These are phyloP conservation scores for Pomatostomus ruficeps DNA, from an alignment of 2,113 vertebrate species.

Conservation along the genomic window DNA sequence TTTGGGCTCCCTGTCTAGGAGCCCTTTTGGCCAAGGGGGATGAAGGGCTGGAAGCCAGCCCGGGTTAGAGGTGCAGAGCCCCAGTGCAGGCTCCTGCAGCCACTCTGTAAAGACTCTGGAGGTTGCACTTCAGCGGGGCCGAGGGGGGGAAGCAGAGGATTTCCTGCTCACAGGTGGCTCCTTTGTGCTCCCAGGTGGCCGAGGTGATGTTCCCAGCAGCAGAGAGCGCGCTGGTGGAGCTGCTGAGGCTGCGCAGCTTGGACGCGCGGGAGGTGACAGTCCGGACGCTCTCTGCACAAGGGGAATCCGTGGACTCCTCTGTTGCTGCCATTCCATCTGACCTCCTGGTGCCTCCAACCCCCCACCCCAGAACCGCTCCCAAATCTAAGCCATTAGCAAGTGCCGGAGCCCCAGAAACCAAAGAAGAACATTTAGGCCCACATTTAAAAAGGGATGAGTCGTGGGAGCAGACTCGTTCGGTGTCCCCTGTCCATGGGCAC, in stretches of 20 bases:
- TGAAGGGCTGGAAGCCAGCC: background rate
- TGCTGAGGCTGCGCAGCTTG: constrained; percentile 82
- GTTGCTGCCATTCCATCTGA: constrained; percentile 80
- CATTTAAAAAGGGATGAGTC: constrained; percentile 73
- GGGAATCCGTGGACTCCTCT: constrained; percentile 89
- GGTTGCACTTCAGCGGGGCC: background rate
- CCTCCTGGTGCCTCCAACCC: constrained; percentile 85
- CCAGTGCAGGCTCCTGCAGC: background rate
- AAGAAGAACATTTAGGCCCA: constrained; percentile 83
- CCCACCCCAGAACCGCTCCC: constrained; percentile 75
- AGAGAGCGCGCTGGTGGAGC: constrained; percentile 80
- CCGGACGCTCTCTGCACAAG: constrained; percentile 90
- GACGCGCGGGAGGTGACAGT: constrained; percentile 87
- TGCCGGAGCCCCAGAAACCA: constrained; percentile 91
- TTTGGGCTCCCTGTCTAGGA: background rate
- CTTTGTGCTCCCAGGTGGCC: constrained; percentile 76
- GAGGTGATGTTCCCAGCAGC: constrained; percentile 88
- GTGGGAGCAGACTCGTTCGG: constrained; percentile 82
- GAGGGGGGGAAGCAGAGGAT: background rate
- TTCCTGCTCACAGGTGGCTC: too few relatives aligned
- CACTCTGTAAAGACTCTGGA: too few relatives aligned
- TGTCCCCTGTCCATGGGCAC: constrained; percentile 72
- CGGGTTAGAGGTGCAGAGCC: background rate
- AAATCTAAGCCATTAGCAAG: constrained; percentile 87
- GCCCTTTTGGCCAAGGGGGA: background rate